Conservation (phyloP, 1,140 invertebrate genomes). For the Drosophila virilis region DNA sequence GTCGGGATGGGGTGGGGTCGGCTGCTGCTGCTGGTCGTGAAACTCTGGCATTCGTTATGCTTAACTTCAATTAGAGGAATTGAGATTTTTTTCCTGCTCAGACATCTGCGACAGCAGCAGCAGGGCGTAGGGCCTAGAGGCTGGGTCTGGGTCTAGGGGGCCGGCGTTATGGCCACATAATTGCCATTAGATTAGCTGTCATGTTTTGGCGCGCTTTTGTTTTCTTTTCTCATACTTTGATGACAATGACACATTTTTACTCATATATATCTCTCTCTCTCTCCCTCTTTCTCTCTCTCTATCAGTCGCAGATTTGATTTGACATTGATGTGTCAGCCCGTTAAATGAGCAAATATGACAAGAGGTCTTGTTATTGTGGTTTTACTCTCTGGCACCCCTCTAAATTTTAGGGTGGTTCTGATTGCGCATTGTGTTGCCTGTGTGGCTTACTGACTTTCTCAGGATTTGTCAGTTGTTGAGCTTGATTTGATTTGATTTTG, state of each 20-base stretch:
- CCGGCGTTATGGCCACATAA: slow-evolving; percentile 51
- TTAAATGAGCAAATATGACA: slow-evolving; percentile 84
- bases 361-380: slow-evolving; percentile 67
- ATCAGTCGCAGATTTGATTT: slow-evolving; percentile 62
- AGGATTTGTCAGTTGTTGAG: slow-evolving; percentile 71
- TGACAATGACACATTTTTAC: slow-evolving; percentile 64
- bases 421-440: slow-evolving; percentile 60
- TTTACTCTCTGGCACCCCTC: slow-evolving; percentile 34
- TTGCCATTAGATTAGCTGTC: slow-evolving; percentile 83
- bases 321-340: slow-evolving; percentile 84
- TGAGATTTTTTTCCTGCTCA: slow-evolving; percentile 65
- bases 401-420: slow-evolving; percentile 50
- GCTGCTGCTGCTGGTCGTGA: slow-evolving; percentile 21
- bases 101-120: slow-evolving; percentile 28
- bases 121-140: slow-evolving; percentile 26
- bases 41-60: slow-evolving; percentile 55
- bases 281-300: not conserved
- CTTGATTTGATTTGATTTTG: slow-evolving; percentile 42
- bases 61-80: slow-evolving; percentile 81
- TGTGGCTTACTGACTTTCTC: slow-evolving; percentile 58
- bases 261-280: not conserved
- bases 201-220: slow-evolving; percentile 54
- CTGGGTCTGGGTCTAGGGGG: not conserved
- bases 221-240: slow-evolving; percentile 41
- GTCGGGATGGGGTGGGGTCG: slow-evolving; percentile 15